Conservation (phyloP, 2,113 vertebrate species). For the Sebastes fasciatus region DNA sequence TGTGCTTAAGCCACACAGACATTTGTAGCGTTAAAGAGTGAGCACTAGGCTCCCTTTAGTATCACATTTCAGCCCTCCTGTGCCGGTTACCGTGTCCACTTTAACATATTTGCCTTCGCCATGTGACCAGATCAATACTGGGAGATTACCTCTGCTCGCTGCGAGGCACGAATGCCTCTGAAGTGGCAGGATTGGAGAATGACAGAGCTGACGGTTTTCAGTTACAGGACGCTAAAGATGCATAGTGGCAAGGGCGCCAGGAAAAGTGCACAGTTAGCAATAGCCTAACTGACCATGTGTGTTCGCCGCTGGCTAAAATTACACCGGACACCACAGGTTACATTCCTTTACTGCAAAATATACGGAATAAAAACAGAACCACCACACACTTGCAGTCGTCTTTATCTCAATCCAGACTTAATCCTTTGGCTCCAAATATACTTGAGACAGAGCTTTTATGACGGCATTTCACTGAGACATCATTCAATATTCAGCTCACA, state of each 20-base stretch:
- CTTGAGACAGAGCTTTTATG: slow-evolving; percentile 19
- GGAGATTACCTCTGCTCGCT: slow-evolving; percentile 65
- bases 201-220: slow-evolving; percentile 61
- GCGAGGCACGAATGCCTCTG: slow-evolving; percentile 43
- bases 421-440: slow-evolving; percentile 11
- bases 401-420: slow-evolving; percentile 8
- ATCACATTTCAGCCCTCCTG: slow-evolving; percentile 7
- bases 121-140: slow-evolving; percentile 73
- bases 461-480: slow-evolving; percentile 30
- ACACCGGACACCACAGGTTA: slow-evolving; percentile 51
- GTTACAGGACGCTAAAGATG: slow-evolving; percentile 75
- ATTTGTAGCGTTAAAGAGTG: not conserved
- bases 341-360: slow-evolving; percentile 21
- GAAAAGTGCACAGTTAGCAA: slow-evolving; percentile 69
- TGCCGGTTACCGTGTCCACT: slow-evolving; percentile 35
- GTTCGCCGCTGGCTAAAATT: slow-evolving; percentile 45
- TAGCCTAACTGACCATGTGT: slow-evolving; percentile 41
- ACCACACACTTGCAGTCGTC: not conserved
- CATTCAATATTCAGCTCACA: slow-evolving; percentile 19
- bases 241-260: slow-evolving; percentile 60
- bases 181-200: slow-evolving; percentile 42
- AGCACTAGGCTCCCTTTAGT: slow-evolving; percentile 2
- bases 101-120: slow-evolving; percentile 57
- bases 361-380: not conserved
- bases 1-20: slow-evolving; percentile 14